Conservation (phyloP, 1,140 invertebrate genomes). For the Dendroctonus valens region DNA sequence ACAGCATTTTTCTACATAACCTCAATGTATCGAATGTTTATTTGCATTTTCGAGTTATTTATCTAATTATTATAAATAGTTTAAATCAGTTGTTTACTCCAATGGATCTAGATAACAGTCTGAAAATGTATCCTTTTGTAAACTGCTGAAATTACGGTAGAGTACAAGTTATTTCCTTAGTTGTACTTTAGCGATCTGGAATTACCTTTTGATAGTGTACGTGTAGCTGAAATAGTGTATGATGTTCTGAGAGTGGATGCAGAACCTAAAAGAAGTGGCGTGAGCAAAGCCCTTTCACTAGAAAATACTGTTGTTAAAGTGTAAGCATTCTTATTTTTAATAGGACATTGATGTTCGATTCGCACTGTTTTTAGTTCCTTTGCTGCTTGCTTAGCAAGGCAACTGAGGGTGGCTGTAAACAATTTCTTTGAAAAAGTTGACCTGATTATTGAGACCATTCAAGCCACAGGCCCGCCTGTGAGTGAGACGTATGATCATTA, state of each 20-base stretch:
- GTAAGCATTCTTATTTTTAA: slow-evolving; percentile 52
- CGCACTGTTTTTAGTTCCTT: slow-evolving; percentile 55
- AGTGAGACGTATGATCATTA: slow-evolving; percentile 51
- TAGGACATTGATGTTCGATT: no score
- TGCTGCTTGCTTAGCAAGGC: slow-evolving; percentile 55
- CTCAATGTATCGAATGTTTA: no score
- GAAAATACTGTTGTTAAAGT: slow-evolving; percentile 60
- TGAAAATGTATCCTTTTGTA: slow-evolving; percentile 28
- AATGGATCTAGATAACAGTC: slow-evolving; percentile 7
- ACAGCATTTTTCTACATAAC: no score
- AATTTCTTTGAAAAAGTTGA: slow-evolving; percentile 72
- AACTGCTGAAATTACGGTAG: background rate
- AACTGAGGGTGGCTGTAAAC: slow-evolving; percentile 67
- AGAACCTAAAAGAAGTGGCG: slow-evolving; percentile 69
- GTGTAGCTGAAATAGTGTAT: slow-evolving; percentile 70
- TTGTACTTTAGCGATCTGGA: slow-evolving; percentile 46
- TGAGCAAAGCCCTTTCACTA: slow-evolving; percentile 62
- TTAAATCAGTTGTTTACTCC: background rate
- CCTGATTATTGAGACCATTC: slow-evolving; percentile 68
- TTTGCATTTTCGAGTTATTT: no score
- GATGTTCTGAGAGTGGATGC: slow-evolving; percentile 72
- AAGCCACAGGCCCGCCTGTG: slow-evolving; percentile 58
- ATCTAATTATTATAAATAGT: no score
- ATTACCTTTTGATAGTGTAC: slow-evolving; percentile 63
- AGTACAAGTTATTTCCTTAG: slow-evolving; percentile 2